Evolutionary conservation across 1,140 invertebrate species (phyloP).

Genomic region (Drosophila hydei): DNA sequence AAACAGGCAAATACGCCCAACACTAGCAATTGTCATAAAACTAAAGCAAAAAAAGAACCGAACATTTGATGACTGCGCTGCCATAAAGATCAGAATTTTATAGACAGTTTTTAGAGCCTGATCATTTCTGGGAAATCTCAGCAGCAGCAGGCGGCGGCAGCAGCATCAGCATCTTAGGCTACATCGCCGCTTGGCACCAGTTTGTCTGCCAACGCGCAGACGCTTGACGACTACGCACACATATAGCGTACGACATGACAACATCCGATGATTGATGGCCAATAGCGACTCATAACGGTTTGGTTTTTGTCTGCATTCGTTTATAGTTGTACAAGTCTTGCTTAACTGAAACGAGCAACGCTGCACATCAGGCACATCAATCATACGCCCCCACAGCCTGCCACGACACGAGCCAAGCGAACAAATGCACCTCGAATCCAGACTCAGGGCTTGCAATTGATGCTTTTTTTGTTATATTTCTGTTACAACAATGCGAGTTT

Average conservation of each 20-base stretch:
- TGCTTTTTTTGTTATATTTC: constrained; percentile 4
- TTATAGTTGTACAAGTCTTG: constrained; percentile 32
- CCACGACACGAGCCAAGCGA: constrained; percentile 38
- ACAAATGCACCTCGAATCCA: constrained; percentile 27
- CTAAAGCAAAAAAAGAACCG: constrained; percentile 2
- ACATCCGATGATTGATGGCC: constrained; percentile 64
- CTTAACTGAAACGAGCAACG: constrained; percentile 26
- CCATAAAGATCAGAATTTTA: constrained; percentile 69
- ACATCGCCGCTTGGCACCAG: constrained; percentile 59
- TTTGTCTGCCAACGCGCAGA: constrained; percentile 69
- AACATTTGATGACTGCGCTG: constrained; percentile 29
- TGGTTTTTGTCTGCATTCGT: constrained; percentile 50
- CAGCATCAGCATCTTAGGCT: constrained; percentile 16
- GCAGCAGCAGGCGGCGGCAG: background rate
- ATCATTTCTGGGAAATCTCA: constrained; percentile 47
- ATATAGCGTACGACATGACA: constrained; percentile 21
- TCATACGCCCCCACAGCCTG: constrained; percentile 59
- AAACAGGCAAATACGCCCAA: constrained; percentile 13
- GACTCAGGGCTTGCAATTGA: constrained; percentile 37
- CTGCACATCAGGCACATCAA: constrained; percentile 70
- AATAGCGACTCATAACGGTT: constrained; percentile 64
- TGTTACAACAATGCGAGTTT: constrained; percentile 5
- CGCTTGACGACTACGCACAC: constrained; percentile 16
- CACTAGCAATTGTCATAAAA: constrained; percentile 43
- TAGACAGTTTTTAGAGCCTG: constrained; percentile 32